phyloP scores from a whole-genome alignment of 2,797 vertebrate genomes.

The Diceros bicornis region DNA sequence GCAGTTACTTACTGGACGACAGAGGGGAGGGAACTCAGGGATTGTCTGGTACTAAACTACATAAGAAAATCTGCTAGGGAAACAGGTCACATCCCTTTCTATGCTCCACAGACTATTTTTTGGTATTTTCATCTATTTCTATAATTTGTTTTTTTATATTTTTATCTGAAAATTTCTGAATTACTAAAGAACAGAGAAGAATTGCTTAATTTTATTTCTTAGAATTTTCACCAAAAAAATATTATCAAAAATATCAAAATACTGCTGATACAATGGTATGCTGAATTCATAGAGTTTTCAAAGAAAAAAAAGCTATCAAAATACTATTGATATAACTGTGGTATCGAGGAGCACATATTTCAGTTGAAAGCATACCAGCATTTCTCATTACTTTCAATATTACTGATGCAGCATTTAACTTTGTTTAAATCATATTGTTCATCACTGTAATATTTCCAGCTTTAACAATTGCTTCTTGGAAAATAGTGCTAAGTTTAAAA shows the following conservation, averaged over 20 bases:
- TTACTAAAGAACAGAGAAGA: constrained; percentile 2
- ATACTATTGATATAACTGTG: not conserved
- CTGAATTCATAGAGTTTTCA: constrained; percentile 23
- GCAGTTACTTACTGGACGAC: not conserved
- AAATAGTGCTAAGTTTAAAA: constrained; percentile 23
- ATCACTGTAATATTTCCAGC: not conserved
- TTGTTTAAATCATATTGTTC: not conserved
- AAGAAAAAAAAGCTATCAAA: not conserved
- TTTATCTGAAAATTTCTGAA: constrained; percentile 36
- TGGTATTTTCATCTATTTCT: constrained; percentile 20
- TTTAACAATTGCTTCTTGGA: not conserved
- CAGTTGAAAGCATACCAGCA: not conserved
- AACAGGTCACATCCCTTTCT: not conserved
- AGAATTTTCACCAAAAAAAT: constrained; percentile 56
- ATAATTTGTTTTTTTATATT: not conserved
- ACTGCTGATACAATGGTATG: not conserved
- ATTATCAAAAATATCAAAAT: not conserved
- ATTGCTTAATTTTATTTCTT: constrained; percentile 38
- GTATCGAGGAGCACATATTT: not conserved
- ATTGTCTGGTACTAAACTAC: not conserved
- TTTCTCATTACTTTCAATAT: not conserved
- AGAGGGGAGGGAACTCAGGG: not conserved
- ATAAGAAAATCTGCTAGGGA: not conserved
- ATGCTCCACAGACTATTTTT: not conserved
- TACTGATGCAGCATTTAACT: not conserved